These are phyloP conservation scores for Volucella bombylans DNA, from an alignment of 2,888 invertebrate species.

Conservation along the genomic window DNA sequence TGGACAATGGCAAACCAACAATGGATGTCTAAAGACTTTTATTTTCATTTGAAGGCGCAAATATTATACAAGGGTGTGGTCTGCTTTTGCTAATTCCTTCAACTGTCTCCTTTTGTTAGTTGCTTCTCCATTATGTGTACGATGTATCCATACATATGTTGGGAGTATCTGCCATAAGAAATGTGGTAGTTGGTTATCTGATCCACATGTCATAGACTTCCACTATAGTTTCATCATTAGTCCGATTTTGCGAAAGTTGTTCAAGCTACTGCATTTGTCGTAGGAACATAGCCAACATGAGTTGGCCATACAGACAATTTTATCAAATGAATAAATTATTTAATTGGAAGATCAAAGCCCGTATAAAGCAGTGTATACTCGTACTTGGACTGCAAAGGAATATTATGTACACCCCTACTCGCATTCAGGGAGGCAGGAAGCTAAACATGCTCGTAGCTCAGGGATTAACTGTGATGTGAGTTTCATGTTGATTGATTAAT, in stretches of 20 bases:
- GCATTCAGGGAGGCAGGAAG: neutral
- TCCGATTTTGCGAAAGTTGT: too few species aligned
- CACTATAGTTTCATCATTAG: too few species aligned
- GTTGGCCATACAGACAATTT: slow-evolving; percentile 12
- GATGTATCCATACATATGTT: neutral
- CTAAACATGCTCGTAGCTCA: neutral
- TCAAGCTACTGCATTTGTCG: too few species aligned
- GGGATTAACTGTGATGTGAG: neutral
- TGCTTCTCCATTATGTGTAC: neutral
- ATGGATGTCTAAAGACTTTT: slow-evolving; percentile 24
- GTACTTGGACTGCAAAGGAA: too few species aligned
- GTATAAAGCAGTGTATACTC: slow-evolving; percentile 39
- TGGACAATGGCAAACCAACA: neutral
- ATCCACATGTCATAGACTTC: slow-evolving; percentile 16
- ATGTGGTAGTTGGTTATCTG: slow-evolving; percentile 26
- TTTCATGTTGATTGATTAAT: slow-evolving; percentile 34
- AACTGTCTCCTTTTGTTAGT: slow-evolving; percentile 15
- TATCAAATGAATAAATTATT: slow-evolving; percentile 60
- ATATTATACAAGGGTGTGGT: slow-evolving; percentile 42
- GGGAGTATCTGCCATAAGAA: neutral
- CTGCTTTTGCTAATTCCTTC: slow-evolving; percentile 37
- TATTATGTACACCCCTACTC: neutral
- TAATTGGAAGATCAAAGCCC: slow-evolving; percentile 39
- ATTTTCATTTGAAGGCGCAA: slow-evolving; percentile 12
- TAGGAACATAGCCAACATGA: too few species aligned